Base-by-base conservation (phyloP, 2,888 invertebrate genomes). In the Agonopterix alstromeriana region DNA sequence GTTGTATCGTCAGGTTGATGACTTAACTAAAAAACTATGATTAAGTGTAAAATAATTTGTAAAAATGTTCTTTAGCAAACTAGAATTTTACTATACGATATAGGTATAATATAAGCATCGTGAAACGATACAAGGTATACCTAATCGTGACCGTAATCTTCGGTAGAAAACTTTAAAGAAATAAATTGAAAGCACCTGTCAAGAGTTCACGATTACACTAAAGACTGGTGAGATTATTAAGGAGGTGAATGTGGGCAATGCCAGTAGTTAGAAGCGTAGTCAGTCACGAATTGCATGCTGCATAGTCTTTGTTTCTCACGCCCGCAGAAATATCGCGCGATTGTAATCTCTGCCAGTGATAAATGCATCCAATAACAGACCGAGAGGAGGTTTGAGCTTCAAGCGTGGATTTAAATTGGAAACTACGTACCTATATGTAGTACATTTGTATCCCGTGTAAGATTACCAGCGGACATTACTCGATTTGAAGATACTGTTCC, bases 251-350 rank as follows among this genome's bases (percentile, higher is more conserved):
- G 45, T 27, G 7, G 42, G 12, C 41, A 43, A 35, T 11, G 48
- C 27, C 38, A 38, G 38, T 64, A 63, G 63, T 63, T 63, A 52
- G 53, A 48, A 63, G 61, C 55, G 53, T 55, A 64, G 62, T 67
- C 59, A 70, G 79, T 82, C 80, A 82, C 79, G 82, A 80, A 51
- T 61, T 56, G 63, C 63, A 61, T 56, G 61, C 56, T 50, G 59
- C 54, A 54, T 65, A 58, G 57, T 63, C 66, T 72, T 73, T 70
- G 70, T 70, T 81, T 82, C 84, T 82, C 85, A 84, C 82, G 80
- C 74, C 72, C 68, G 69, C 73, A 73, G 73, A 74, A 76, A 76
- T 77, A 68, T 73, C 61, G 67, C 57, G 50, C 61, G 77, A 86
- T 82, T 65, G 65, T 71, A 72, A 86, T 84, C 80, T 61, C 52